Conservation (phyloP, 1,140 invertebrate genomes). For the Tribolium castaneum region DNA sequence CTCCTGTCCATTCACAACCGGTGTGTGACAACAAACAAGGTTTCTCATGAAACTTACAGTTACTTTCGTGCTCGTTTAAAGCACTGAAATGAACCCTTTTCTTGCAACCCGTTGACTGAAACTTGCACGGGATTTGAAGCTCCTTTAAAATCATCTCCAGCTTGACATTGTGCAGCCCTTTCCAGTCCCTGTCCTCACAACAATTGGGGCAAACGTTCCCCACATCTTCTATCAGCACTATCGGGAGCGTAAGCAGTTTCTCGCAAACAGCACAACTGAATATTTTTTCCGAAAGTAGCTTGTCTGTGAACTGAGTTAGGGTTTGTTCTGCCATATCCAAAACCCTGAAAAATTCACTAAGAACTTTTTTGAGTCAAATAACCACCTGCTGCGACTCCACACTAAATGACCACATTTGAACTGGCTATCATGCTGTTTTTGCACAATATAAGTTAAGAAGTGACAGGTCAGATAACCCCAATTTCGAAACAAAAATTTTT, state of each 20-base stretch:
- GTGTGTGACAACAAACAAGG: conserved; percentile 45
- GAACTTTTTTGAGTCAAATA: background rate
- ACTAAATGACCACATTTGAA: too few species aligned
- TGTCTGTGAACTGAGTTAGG: conserved; percentile 8
- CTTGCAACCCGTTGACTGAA: conserved; percentile 48
- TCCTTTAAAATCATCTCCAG: conserved; percentile 36
- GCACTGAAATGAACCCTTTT: conserved; percentile 40
- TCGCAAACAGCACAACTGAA: conserved; percentile 16
- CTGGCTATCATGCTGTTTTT: background rate
- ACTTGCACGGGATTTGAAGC: conserved; percentile 43
- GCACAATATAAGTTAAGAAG: background rate
- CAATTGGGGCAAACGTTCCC: conserved; percentile 20
- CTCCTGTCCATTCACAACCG: conserved; percentile 51
- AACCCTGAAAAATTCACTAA: background rate
- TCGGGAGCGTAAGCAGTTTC: background rate
- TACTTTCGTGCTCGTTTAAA: conserved; percentile 49
- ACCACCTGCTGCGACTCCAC: background rate
- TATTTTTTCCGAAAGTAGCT: conserved; percentile 5
- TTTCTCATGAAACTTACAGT: conserved; percentile 47
- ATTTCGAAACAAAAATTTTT: background rate
- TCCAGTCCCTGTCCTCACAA: background rate
- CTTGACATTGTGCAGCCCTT: conserved; percentile 20
- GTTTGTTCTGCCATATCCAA: conserved; percentile 10
- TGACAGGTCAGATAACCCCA: conserved; percentile 6
- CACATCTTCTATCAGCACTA: conserved; percentile 12